Conservation (phyloP, 2,113 vertebrate genomes). For the Paedocypris sp. region DNA sequence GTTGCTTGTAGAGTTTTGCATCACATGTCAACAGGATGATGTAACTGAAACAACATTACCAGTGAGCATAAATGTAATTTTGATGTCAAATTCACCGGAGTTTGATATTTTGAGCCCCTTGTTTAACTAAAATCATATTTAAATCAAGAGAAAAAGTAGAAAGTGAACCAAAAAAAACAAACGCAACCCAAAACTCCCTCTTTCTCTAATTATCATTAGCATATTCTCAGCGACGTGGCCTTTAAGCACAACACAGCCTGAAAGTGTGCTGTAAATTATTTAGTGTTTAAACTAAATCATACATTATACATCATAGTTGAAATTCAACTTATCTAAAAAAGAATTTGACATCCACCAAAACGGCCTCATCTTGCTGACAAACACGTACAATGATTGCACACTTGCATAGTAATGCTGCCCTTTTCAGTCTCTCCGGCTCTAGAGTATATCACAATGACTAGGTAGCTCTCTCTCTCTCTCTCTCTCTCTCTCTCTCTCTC, state of each 20-base stretch:
- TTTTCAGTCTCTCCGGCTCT: not conserved
- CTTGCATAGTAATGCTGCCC: slow-evolving; percentile 4
- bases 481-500: not conserved
- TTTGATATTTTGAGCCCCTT: no score
- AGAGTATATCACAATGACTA: not conserved
- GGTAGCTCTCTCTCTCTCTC: not conserved
- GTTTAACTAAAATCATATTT: no score
- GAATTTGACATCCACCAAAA: not conserved
- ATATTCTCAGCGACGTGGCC: not conserved
- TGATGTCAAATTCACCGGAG: no score
- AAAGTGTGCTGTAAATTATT: not conserved
- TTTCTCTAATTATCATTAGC: not conserved
- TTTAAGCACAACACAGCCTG: not conserved
- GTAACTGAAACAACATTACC: no score
- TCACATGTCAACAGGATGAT: no score
- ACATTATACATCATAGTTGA: not conserved
- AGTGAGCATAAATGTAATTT: no score
- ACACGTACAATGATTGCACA: not conserved
- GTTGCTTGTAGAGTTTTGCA: no score
- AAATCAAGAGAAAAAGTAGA: no score
- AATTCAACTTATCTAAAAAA: not conserved
- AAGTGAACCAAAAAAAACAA: no score
- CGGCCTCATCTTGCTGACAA: not conserved
- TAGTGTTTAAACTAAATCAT: not conserved
- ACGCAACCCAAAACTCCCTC: no score